phyloP scores from a whole-genome alignment of 1,140 invertebrate species.

The Orius insidiosus region DNA sequence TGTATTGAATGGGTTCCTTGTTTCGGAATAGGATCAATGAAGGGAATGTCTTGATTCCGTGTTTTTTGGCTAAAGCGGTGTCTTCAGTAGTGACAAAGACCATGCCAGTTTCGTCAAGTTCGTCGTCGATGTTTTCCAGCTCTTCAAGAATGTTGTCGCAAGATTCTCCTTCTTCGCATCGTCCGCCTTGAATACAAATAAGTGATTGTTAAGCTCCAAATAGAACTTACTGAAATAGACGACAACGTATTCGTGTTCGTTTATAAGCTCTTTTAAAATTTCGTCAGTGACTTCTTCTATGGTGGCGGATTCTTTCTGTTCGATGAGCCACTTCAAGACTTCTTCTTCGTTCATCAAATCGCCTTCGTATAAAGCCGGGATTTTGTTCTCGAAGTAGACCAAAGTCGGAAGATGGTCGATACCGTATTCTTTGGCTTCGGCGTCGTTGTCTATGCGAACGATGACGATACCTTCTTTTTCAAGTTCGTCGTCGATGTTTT shows the following conservation, averaged over 20 bases:
- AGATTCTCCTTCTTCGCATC: slow-evolving; percentile 68
- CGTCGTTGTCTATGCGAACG: slow-evolving; percentile 71
- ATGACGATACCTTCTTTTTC: slow-evolving; percentile 81
- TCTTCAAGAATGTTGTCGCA: slow-evolving; percentile 71
- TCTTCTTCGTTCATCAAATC: slow-evolving; percentile 83
- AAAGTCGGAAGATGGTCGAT: slow-evolving; percentile 76
- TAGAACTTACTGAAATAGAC: slow-evolving; percentile 70
- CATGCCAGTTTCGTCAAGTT: slow-evolving; percentile 81
- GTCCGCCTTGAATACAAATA: slow-evolving; percentile 38
- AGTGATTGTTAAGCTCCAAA: background rate
- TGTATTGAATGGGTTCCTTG: slow-evolving; percentile 63
- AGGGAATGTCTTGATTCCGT: slow-evolving; percentile 69
- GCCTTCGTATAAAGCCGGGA: slow-evolving; percentile 76
- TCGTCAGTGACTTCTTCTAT: slow-evolving; percentile 91
- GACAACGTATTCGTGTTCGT: slow-evolving; percentile 83
- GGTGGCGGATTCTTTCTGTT: slow-evolving; percentile 78
- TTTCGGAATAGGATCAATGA: slow-evolving; percentile 80
- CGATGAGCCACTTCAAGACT: slow-evolving; percentile 74
- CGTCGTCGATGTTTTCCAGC: slow-evolving; percentile 84
- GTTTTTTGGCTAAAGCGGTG: slow-evolving; percentile 58
- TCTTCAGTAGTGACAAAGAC: slow-evolving; percentile 89
- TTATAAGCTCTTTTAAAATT: slow-evolving; percentile 69
- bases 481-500: slow-evolving; percentile 83
- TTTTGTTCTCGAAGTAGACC: slow-evolving; percentile 82
- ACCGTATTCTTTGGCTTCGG: slow-evolving; percentile 76